Conservation (phyloP, 2,113 vertebrate genomes). For the Caranx melampygus region DNA sequence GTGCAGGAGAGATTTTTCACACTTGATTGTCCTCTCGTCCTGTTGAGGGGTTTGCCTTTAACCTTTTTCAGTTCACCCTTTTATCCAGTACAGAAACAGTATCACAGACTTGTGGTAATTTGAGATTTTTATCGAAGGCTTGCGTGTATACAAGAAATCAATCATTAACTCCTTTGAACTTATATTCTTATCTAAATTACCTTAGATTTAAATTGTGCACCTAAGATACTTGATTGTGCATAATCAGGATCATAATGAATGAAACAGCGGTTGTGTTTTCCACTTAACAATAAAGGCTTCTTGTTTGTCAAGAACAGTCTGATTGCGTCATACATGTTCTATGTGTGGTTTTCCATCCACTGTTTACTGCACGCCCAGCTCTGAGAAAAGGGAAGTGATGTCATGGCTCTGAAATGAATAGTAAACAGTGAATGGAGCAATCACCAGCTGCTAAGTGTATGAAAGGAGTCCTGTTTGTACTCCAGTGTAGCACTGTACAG, state of each 20-base stretch:
- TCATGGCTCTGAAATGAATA: background rate
- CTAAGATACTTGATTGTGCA: constrained; percentile 82
- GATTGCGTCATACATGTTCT: constrained; percentile 22
- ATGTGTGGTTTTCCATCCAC: background rate
- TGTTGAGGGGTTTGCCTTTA: constrained; percentile 61
- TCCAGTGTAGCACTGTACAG: background rate
- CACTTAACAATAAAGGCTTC: constrained; percentile 85
- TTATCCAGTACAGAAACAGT: constrained; percentile 87
- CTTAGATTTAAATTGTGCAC: constrained; percentile 81
- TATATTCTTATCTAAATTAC: constrained; percentile 80
- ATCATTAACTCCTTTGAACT: constrained; percentile 75
- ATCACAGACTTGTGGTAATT: constrained; percentile 89
- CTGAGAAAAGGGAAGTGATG: background rate
- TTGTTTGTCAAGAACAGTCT: constrained; percentile 81
- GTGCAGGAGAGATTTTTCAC: constrained; percentile 89
- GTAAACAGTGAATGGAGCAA: background rate
- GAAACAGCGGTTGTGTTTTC: constrained; percentile 81
- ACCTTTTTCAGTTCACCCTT: constrained; percentile 89
- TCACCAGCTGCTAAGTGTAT: background rate
- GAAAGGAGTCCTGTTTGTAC: background rate
- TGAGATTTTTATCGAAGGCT: constrained; percentile 78
- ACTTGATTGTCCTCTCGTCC: constrained; percentile 83
- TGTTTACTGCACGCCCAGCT: background rate
- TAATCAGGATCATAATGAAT: constrained; percentile 80
- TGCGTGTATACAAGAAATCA: constrained; percentile 77